Conservation (phyloP, 2,113 vertebrate genomes). For the Lipophrys pholis region DNA sequence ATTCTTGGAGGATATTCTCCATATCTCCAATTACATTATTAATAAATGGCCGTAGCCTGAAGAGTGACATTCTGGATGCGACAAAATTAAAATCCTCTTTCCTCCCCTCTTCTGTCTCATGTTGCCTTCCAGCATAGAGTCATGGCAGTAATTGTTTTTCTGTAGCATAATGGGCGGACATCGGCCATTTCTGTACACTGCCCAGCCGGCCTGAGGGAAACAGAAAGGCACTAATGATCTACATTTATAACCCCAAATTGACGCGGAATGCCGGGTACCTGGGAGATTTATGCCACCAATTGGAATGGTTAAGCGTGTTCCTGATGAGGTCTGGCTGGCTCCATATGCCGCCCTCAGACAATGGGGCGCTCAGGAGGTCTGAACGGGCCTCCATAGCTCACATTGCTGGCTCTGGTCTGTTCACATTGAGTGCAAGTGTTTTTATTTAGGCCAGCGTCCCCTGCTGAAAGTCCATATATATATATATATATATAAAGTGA, state of each 20-base stretch:
- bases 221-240: constrained; percentile 71
- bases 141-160: constrained; percentile 72
- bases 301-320: constrained; percentile 73
- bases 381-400: constrained; percentile 61
- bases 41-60: constrained; percentile 64
- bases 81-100: constrained; percentile 60
- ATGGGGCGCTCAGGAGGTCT: constrained; percentile 67
- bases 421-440: constrained; percentile 47
- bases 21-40: constrained; percentile 61
- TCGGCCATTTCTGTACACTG: constrained; percentile 59
- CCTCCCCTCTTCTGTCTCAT: constrained; percentile 13
- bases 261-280: constrained; percentile 66
- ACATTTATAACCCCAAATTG: constrained; percentile 78
- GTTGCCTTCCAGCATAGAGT: constrained; percentile 66
- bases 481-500: background rate
- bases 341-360: constrained; percentile 66
- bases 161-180: constrained; percentile 57
- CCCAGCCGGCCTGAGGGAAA: constrained; percentile 57
- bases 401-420: constrained; percentile 32
- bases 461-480: constrained; percentile 1
- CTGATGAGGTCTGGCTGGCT: constrained; percentile 66
- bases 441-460: constrained; percentile 19
- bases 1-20: constrained; percentile 56
- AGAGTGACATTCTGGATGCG: constrained; percentile 60
- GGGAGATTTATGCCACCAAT: constrained; percentile 74